Evolutionary conservation across 2,797 vertebrate genomes (phyloP), one percentile per base, ranked within the genome.

Genomic region (Crenuchus spilurus): DNA sequence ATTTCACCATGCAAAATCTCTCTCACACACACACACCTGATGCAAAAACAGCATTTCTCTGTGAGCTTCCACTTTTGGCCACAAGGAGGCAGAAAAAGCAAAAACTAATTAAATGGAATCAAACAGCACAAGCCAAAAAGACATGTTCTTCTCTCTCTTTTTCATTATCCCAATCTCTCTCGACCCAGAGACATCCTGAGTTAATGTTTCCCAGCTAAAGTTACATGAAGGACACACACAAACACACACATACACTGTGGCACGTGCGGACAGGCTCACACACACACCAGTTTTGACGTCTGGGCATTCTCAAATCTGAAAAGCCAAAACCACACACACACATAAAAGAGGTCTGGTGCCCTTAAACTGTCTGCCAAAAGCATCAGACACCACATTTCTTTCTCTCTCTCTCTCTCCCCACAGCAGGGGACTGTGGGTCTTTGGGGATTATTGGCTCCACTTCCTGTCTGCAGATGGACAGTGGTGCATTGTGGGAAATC

Each of bases 281-380:
- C 49, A 62, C 54, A 75, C 24, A 71, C 65, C 24, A 72, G 49
- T 18, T 9, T 24, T n/a, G 62, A 37, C 1, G 69, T 77, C 85
- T 89, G 88, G 84, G 82, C 78, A 82, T 44, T 83, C 78, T 89
- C 85, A 85, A 87, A 49, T 88, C 83, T 84, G 48, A 66, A 60
- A 86, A 89, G 83, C 81, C 82, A 22, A 86, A 88, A 88, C 80
- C 37, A 67, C 57, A 70, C 66, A 76, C 46, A 68, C 67, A 74
- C 30, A 61, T 42, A 30, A 48, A 60, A 35, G 42, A 48, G 1
- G 74, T 76, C 37, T 75, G 52, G 78, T 77, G 31, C 18, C 44
- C 76, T 84, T 74, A 81, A 69, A 51, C 69, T 61, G 24, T 66
- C 61, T 66, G 88, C 90, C 89, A 91, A 91, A 79, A 89, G 75